A percentile compares a stretch with the other conserved stretches of the same genome.
phyloP scores from a whole-genome alignment of 2,888 invertebrate species.

The Idaea aversata region DNA sequence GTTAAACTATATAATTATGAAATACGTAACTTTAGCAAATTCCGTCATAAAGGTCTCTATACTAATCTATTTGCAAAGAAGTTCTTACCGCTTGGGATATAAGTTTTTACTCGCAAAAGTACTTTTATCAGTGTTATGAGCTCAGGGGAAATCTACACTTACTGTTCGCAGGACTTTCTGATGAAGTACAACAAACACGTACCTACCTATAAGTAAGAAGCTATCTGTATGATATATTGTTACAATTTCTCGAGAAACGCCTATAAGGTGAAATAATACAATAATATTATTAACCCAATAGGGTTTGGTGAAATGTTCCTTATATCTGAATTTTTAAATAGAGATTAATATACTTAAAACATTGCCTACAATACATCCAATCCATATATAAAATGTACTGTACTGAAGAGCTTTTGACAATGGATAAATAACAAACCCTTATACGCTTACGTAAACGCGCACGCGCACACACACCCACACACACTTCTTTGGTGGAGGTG shows the following conservation, averaged over 20 bases:
- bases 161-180: constrained; percentile 34
- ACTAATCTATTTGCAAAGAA: constrained; percentile 59
- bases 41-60: constrained; percentile 30
- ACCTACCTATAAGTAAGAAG: neutral
- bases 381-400: too few species aligned
- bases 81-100: constrained; percentile 42
- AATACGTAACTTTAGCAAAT: neutral
- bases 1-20: neutral
- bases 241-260: neutral
- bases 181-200: constrained; percentile 26
- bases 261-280: neutral
- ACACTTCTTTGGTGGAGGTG: too few species aligned
- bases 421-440: too few species aligned
- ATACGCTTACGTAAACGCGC: too few species aligned
- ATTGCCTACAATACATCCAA: too few species aligned
- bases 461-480: too few species aligned
- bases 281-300: neutral
- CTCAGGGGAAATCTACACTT: constrained; percentile 61
- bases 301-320: neutral
- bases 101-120: constrained; percentile 56
- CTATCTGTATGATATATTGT: neutral
- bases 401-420: too few species aligned
- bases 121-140: constrained; percentile 55
- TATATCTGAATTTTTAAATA: neutral
- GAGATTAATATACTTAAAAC: too few species aligned